Evolutionary conservation across 1,140 invertebrate genomes (phyloP), one percentile per base, ranked within the genome.

Genomic region (Drosophila tropicalis): DNA sequence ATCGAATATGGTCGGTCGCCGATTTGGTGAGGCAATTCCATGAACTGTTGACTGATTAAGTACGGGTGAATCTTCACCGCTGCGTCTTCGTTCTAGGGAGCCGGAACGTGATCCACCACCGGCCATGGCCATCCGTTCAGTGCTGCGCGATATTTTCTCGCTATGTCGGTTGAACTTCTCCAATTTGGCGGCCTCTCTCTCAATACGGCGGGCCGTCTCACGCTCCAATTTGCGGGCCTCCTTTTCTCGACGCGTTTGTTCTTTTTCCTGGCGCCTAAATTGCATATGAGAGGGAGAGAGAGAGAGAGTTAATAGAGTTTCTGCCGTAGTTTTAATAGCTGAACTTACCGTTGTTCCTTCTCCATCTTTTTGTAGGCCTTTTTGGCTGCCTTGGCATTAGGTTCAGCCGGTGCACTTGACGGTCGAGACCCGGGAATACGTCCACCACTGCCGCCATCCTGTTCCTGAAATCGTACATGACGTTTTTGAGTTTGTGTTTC

Each of bases 1-100:
- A 90, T 98, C 97, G 80, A 98, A 96, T 64, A 98, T 93, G 5
- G 94, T 94, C 6, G 94, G 94, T 57, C 95, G 94, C n/a, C 95
- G 93, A 29, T 95, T 95, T 1, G 95, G 95, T 69, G 95, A 95
- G 76, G 95, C 93, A 65, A 94, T 95, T 57, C 94, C 91, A 39
- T 92, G 91, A 12, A 92, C 91, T 29, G 91, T 92, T 22, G 91
- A 92, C 72, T 92, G 91, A 69, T 92, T 92, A 65, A 94, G 94
- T 70, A 94, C 94, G 1, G 90, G 85, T 7, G 81, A 90, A 56
- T 92, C 92, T 60, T 92, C 87, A 40, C 93, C 94, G 22, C 94
- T 94, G 69, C 93, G 93, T 55, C 94, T 91, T n/a, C 94, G 92
- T 81, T 95, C 94, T 61, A 92, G 68, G 19, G 91, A 92, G 34